Evolutionary conservation across 2,113 vertebrate species (phyloP).

Genomic region (Butastur rufipennis): DNA sequence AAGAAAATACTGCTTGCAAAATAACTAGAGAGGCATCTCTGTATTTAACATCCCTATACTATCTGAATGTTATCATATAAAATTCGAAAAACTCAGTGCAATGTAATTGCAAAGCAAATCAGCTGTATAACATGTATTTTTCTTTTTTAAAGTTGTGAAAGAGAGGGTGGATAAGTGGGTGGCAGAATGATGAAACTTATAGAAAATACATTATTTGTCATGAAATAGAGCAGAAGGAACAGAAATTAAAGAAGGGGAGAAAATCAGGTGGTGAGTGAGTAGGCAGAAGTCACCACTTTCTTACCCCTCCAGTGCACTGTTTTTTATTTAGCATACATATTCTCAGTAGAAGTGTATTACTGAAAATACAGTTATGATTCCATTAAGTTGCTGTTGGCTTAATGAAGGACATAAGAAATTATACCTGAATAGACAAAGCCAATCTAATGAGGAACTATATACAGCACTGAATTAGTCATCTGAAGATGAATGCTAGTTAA

Average conservation of each 20-base stretch:
- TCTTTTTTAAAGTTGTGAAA: conserved; percentile 63
- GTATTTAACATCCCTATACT: background rate
- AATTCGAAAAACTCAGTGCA: background rate
- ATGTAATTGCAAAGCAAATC: conserved; percentile 35
- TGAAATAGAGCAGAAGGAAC: conserved; percentile 42
- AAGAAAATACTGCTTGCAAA: background rate
- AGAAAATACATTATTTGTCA: conserved; percentile 48
- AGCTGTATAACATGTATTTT: conserved; percentile 36
- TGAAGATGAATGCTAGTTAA: background rate
- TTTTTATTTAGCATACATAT: conserved; percentile 10
- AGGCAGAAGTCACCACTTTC: conserved; percentile 36
- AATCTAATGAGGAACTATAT: background rate
- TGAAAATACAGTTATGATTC: conserved; percentile 26
- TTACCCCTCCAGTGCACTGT: conserved; percentile 23
- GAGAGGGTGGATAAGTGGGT: conserved; percentile 60
- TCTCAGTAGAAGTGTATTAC: background rate
- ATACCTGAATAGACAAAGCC: background rate
- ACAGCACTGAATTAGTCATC: background rate
- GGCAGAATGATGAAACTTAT: conserved; percentile 44
- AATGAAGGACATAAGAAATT: background rate
- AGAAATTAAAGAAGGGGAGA: background rate
- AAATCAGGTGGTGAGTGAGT: conserved; percentile 21
- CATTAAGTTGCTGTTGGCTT: conserved; percentile 14
- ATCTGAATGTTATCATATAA: background rate
- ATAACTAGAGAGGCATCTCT: background rate